Evolutionary conservation across 2,113 vertebrate genomes (phyloP), one percentile per base, ranked within the genome.

Genomic region (Eulacestoma nigropectus): DNA sequence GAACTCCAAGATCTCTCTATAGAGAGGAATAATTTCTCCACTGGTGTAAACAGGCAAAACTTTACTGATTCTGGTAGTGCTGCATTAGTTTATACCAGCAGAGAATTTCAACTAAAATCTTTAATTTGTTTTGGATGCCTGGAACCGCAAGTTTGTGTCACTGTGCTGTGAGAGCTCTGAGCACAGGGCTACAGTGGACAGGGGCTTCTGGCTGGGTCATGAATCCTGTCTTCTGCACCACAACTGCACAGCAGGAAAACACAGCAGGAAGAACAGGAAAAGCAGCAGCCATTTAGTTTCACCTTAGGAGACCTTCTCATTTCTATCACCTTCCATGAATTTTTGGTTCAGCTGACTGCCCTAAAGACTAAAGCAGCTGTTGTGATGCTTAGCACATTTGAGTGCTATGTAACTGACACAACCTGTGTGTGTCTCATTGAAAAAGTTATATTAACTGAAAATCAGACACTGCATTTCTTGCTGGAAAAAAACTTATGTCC

Each of bases 11-110:
- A 63, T 78, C 59, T 84, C 89, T 95, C 57, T 16, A 50, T 30
- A 69, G 78, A 91, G 63, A 68, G 42, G 47, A 88, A 87, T 90
- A 92, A 95, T 94, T 96, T 94, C 49, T 96, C 29, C 19, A 33
- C 65, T 42, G 13, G 44, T 81, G 47, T 81, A 90, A 82, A 88
- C 3, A 78, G 83, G 41, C 59, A 93, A 85, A 90, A 39, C 68
- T 93, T 69, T 92, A 75, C 62, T 78, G 29, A 64, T 16, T 83
- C 49, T 64, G 49, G 41, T 50, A 63, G 27, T 33, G 29, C 64
- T 79, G 37, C 80, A 68, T 30, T 75, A 67, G 32, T 81, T 92
- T 86, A 72, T 33, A 53, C 4, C 13, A 68, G 47, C 47, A 87
- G 49, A 91, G 37, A 93, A 86, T n/a, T 41, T 68, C 6, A 82